These are phyloP conservation scores for Tetramorium parvispinum DNA, from an alignment of 1,140 invertebrate genomes.

Conservation along the genomic window DNA sequence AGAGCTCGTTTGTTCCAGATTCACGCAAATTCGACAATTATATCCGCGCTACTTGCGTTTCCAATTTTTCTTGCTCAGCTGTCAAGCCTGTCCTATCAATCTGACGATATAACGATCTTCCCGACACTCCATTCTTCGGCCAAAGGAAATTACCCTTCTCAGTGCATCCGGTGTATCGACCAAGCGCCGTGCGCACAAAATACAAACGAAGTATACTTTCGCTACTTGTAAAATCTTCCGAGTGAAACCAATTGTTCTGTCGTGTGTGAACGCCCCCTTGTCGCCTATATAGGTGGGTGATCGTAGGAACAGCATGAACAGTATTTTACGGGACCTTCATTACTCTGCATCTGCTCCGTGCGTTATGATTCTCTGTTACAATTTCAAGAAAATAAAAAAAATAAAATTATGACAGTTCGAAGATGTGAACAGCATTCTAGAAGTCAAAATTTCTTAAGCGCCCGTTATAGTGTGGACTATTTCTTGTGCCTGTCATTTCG, in stretches of 20 bases:
- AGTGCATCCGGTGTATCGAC: slow-evolving; percentile 83
- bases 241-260: slow-evolving; percentile 85
- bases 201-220: slow-evolving; percentile 80
- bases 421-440: not conserved
- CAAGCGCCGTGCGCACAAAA: slow-evolving; percentile 45
- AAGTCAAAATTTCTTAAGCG: not conserved
- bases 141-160: slow-evolving; percentile 71
- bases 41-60: slow-evolving; percentile 10
- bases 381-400: not conserved
- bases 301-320: slow-evolving; percentile 71
- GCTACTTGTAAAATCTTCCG: slow-evolving; percentile 77
- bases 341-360: not conserved
- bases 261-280: slow-evolving; percentile 78
- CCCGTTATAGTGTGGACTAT: not conserved
- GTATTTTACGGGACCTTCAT: slow-evolving; percentile 74
- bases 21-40: slow-evolving; percentile 46
- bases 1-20: slow-evolving; percentile 7
- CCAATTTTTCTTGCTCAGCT: slow-evolving; percentile 41
- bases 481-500: not conserved
- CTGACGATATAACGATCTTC: slow-evolving; percentile 64
- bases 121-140: slow-evolving; percentile 21
- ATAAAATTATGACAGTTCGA: not conserved
- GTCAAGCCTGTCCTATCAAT: slow-evolving; percentile 33
- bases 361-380: not conserved
- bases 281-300: slow-evolving; percentile 80